These are phyloP conservation scores for Chrysotoxum bicinctum DNA, from an alignment of 2,888 invertebrate species.

Conservation along the genomic window DNA sequence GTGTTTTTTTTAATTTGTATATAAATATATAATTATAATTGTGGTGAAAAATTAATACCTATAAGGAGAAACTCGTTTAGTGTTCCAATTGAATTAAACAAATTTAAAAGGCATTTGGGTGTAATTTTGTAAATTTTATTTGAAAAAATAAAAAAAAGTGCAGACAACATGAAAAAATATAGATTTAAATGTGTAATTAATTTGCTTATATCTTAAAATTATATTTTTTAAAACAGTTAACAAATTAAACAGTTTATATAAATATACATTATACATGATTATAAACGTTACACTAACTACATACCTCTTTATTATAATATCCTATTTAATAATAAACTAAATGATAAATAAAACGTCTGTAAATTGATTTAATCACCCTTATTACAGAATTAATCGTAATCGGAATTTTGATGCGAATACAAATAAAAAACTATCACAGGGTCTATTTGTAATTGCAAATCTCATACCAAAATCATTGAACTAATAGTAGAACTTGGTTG, in stretches of 20 bases:
- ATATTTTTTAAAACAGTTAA: constrained; percentile 59
- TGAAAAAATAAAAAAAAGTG: constrained; percentile 45
- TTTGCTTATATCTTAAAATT: constrained; percentile 24
- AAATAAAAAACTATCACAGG: constrained; percentile 15
- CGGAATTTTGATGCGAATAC: neutral
- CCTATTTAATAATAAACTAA: constrained; percentile 37
- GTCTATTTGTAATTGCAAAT: neutral
- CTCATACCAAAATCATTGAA: neutral
- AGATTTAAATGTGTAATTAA: constrained; percentile 10
- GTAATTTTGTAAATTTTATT: constrained; percentile 60
- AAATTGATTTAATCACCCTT: constrained; percentile 20
- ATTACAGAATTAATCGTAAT: constrained; percentile 12
- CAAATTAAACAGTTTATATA: constrained; percentile 60
- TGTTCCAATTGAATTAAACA: constrained; percentile 48
- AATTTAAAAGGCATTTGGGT: constrained; percentile 65
- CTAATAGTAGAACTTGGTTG: neutral
- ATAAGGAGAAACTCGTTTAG: constrained; percentile 40
- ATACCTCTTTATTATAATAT: constrained; percentile 19
- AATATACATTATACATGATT: constrained; percentile 61
- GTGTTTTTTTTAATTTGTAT: constrained; percentile 24
- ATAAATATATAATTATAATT: constrained; percentile 14
- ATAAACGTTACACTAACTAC: constrained; percentile 49
- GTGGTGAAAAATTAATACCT: constrained; percentile 27
- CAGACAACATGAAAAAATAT: constrained; percentile 67
- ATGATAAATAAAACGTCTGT: constrained; percentile 41